Base-by-base conservation (phyloP, 2,797 vertebrate genomes). In the Enteromius viviparus region DNA sequence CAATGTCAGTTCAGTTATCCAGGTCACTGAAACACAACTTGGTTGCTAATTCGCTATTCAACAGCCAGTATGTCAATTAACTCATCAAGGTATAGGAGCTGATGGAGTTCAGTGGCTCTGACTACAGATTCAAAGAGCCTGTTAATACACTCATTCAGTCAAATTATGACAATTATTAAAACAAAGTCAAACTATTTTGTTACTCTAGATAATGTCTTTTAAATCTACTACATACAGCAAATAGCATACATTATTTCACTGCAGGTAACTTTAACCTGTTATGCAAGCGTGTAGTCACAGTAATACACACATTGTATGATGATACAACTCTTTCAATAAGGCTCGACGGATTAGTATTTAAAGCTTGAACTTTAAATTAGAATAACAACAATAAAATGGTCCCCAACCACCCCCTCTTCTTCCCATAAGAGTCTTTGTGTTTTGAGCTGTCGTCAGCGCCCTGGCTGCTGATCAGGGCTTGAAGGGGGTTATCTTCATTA, bases 401-500 rank as follows among this genome's bases (percentile, higher is more conserved):
- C 69, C 69, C 1, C 6, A 75, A 75, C 49, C 69, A 23, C 8
- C 70, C 47, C 49, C 3, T 21, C 26, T 37, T 66, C 37, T 85
- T 86, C 81, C 81, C 55, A 53, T 86, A 85, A 79, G 60, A 51
- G 60, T 77, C 42, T 84, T n/a, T 81, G 42, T 60, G 15, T 84
- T 64, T 81, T 21, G 14, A 19, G 76, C 68, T 42, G 68, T 45
- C 51, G 60, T 77, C 76, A 82, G 58, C 29, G 6, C 37, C 49
- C 82, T 82, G 76, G 78, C 75, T 55, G 58, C 65, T 26, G 68
- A 49, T 14, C 81, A 69, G 75, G 80, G 60, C 51, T 69, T 51
- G 26, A 58, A 76, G 58, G 87, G 89, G 87, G 89, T 91, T 91
- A 91, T 93, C 88, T 87, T 94, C 93, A 95, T 95, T 93, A 94